Conservation (phyloP, 2,888 invertebrate genomes). For the Agonopterix subpropinquella region DNA sequence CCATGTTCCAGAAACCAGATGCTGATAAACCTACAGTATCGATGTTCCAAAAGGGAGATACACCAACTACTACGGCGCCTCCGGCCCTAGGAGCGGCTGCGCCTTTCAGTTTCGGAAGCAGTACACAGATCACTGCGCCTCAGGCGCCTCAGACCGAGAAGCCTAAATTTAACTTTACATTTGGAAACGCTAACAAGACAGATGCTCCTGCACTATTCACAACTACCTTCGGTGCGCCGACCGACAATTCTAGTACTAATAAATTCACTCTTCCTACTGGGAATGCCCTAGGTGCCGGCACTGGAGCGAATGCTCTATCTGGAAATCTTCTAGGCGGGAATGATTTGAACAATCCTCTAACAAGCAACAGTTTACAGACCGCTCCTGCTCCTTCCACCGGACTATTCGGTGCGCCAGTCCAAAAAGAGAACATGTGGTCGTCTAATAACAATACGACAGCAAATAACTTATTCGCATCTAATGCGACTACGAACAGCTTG, state of each 20-base stretch:
- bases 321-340: slow-evolving; percentile 14
- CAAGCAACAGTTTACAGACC: slow-evolving; percentile 20
- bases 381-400: slow-evolving; percentile 13
- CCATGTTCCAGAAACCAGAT: slow-evolving; percentile 23
- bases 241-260: slow-evolving; percentile 10
- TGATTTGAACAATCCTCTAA: slow-evolving; percentile 16
- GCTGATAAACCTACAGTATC: slow-evolving; percentile 1
- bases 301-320: slow-evolving; percentile 8
- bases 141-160: slow-evolving; percentile 29
- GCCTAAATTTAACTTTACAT: slow-evolving; percentile 46
- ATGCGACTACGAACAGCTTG: slow-evolving; percentile 21
- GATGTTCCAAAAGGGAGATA: slow-evolving; percentile 20
- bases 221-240: slow-evolving; percentile 21
- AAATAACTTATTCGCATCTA: slow-evolving; percentile 34
- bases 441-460: slow-evolving; percentile 12
- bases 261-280: slow-evolving; percentile 16
- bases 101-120: slow-evolving; percentile 45
- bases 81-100: slow-evolving; percentile 15
- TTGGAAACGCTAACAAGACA: slow-evolving; percentile 29
- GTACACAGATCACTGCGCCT: slow-evolving; percentile 17
- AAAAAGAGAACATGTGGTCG: slow-evolving; percentile 47
- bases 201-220: slow-evolving; percentile 24
- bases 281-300: slow-evolving; percentile 10
- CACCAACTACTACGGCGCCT: slow-evolving; percentile 9
- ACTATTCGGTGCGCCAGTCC: slow-evolving; percentile 33